phyloP scores from a whole-genome alignment of 2,113 vertebrate genomes.

The Charina bottae region DNA sequence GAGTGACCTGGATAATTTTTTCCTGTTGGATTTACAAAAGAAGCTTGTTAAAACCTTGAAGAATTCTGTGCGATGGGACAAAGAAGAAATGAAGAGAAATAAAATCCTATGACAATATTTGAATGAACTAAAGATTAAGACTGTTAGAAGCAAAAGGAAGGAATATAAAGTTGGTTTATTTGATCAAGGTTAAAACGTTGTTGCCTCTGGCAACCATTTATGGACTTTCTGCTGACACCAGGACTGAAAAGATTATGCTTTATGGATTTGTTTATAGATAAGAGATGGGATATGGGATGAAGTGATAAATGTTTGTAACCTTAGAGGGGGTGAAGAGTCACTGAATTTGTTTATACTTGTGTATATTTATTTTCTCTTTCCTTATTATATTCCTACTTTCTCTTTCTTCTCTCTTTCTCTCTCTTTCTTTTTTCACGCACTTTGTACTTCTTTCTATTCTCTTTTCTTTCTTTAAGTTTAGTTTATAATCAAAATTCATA shows the following conservation, averaged over 20 bases:
- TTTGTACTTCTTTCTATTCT: neutral
- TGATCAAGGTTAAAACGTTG: neutral
- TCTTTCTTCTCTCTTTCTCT: neutral
- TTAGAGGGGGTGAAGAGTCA: neutral
- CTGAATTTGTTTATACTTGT: neutral
- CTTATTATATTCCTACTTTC: neutral
- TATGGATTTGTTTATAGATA: neutral
- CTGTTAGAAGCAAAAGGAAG: neutral
- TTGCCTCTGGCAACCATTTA: neutral
- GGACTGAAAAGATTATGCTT: neutral
- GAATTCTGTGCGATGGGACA: neutral
- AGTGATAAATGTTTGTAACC: neutral
- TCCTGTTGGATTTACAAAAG: neutral
- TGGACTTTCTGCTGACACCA: neutral
- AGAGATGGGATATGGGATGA: neutral
- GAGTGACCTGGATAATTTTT: neutral
- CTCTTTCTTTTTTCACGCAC: neutral
- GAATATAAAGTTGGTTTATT: neutral
- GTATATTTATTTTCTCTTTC: neutral
- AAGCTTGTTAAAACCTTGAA: neutral
- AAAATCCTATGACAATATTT: neutral
- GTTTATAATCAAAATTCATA: neutral
- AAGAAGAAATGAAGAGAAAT: neutral
- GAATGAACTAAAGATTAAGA: neutral
- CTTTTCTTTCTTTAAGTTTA: neutral